Percentiles rank a stretch among this genome's conserved stretches.
These are phyloP conservation scores for Parnassius smintheus DNA, from an alignment of 2,888 invertebrate genomes.

Conservation along the genomic window DNA sequence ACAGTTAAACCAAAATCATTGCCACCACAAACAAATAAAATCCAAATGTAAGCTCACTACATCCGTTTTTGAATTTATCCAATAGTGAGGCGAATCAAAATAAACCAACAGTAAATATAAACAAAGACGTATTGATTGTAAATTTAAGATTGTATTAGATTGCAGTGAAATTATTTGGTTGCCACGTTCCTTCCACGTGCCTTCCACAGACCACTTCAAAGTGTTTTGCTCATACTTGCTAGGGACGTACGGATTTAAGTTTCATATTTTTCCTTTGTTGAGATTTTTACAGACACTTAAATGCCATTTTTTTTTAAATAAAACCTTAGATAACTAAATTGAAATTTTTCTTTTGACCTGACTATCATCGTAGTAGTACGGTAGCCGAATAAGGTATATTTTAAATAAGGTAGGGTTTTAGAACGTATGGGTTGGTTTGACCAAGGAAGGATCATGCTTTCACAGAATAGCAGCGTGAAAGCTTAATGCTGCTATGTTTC, in stretches of 20 bases:
- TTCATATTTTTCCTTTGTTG: slow-evolving; percentile 25
- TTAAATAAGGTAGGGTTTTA: no score
- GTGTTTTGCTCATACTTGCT: slow-evolving; percentile 50
- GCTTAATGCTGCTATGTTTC: no score
- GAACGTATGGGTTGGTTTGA: no score
- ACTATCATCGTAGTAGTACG: no score
- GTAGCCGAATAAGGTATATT: no score
- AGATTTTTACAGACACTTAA: no score
- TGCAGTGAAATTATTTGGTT: slow-evolving; percentile 62
- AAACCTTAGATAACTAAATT: no score
- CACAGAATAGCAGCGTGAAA: no score
- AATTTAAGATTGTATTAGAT: slow-evolving; percentile 41
- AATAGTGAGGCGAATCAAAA: slow-evolving; percentile 28
- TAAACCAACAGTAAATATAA: slow-evolving; percentile 34
- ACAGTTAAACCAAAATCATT: slow-evolving; percentile 46
- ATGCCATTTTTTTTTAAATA: no score
- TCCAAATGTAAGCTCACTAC: slow-evolving; percentile 60
- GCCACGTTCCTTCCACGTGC: slow-evolving; percentile 42
- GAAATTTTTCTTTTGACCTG: no score
- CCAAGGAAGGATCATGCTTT: no score
- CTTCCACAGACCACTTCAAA: slow-evolving; percentile 47
- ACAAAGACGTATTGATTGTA: slow-evolving; percentile 29
- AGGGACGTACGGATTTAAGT: slow-evolving; percentile 30
- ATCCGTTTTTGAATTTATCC: slow-evolving; percentile 31
- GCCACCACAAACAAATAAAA: slow-evolving; percentile 64